A percentile compares a stretch with the other conserved stretches of the same genome.
These are phyloP conservation scores for Aporrectodea caliginosa DNA, from an alignment of 1,140 invertebrate genomes.

Conservation along the genomic window DNA sequence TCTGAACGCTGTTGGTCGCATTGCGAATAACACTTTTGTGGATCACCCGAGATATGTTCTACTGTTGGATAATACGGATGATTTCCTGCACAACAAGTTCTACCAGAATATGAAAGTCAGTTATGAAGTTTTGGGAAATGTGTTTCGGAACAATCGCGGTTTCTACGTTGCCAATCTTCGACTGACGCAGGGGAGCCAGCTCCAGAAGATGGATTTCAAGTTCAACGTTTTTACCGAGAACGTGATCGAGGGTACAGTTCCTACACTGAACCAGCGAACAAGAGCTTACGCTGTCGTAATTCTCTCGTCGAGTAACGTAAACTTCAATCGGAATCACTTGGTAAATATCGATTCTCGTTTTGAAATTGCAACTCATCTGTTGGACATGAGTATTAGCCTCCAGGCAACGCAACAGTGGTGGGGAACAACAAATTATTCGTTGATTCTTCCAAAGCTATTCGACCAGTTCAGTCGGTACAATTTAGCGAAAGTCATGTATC, in stretches of 20 bases:
- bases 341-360: conserved; percentile 84
- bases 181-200: conserved; percentile 75
- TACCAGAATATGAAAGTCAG: conserved; percentile 50
- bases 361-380: conserved; percentile 90
- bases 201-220: conserved; percentile 73
- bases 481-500: conserved; percentile 49
- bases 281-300: conserved; percentile 84
- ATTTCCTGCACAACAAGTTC: conserved; percentile 54
- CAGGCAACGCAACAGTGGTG: conserved; percentile 94
- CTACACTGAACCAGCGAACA: conserved; percentile 64
- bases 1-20: conserved; percentile 49
- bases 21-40: conserved; percentile 72
- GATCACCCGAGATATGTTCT: conserved; percentile 77
- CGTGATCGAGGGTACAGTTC: conserved; percentile 78
- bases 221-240: conserved; percentile 85
- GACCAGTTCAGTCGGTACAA: conserved; percentile 51
- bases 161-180: conserved; percentile 81
- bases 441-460: conserved; percentile 46
- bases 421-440: conserved; percentile 59
- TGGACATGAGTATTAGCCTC: conserved; percentile 87
- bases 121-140: conserved; percentile 77
- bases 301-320: conserved; percentile 78
- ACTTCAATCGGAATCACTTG: conserved; percentile 85
- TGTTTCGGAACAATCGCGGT: conserved; percentile 78
- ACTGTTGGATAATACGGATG: conserved; percentile 77